Base-by-base conservation (phyloP, 2,888 invertebrate species). In the Acanthococcus lagerstroemiae region DNA sequence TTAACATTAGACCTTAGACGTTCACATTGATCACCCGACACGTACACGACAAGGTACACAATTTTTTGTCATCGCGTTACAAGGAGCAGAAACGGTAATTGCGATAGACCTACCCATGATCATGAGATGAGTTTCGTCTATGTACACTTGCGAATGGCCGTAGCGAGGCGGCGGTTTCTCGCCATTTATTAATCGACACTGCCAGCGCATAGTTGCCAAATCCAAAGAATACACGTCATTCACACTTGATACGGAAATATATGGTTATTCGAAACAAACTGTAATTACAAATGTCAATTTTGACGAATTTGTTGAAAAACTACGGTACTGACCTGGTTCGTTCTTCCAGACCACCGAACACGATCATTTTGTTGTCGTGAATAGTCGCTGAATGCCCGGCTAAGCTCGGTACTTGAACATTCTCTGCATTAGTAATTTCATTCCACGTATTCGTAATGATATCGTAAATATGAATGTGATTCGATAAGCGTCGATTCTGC, bases 311-410 rank as follows among this genome's bases (percentile, higher is more conserved):
- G n/a, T n/a, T n/a, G 50, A 17, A n/a, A 27, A 55, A 55, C 19
- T 21, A n/a, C n/a, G n/a, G n/a, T 4, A 54, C 15, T 27, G 30
- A 65, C 65, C 65, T 55, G 15, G 25, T 17, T 19, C 60, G 74
- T 26, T 80, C 80, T 67, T 82, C 80, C 68, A 83, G 76, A 5
- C 88, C 88, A 63, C 88, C 88, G 79, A 91, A 91, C 25, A 91
- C 83, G 67, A 92, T 82, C 91, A 92, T 91, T 73, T 82, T 81
- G 76, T 88, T 83, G 60, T 83, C 83, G 73, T 89, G 86, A 67
- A 95, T 83, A 45, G 89, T 87, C 9, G 92, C 95, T 6, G 94
- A 93, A 78, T 96, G 96, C 0, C 95, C 95, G 15, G 95, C 95
- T 76, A 88, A 87, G 1, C 88, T 86, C 37, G 89, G 90, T 44